A percentile compares a stretch with the other conserved stretches of the same genome.
Conservation (phyloP, 1,140 invertebrate species). For the Bathynomus jamesi region DNA sequence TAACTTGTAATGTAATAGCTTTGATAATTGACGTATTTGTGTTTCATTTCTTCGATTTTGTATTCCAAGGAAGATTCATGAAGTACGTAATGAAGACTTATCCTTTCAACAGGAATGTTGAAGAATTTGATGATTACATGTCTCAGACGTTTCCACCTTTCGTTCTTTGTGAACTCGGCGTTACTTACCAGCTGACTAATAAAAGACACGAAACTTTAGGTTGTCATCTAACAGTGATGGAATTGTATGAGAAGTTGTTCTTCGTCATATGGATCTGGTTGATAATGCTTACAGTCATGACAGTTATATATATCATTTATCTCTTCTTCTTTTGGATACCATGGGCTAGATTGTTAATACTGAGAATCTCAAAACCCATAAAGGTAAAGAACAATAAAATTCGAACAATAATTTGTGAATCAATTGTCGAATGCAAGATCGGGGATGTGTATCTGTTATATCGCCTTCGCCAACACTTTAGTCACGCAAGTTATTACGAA, state of each 20-base stretch:
- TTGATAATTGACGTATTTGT: slow-evolving; percentile 26
- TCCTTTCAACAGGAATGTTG: slow-evolving; percentile 26
- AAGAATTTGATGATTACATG: slow-evolving; percentile 28
- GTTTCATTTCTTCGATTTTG: slow-evolving; percentile 33
- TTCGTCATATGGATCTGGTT: slow-evolving; percentile 32
- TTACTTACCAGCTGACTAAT: slow-evolving; percentile 28
- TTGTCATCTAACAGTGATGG: slow-evolving; percentile 35
- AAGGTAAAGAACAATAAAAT: slow-evolving; percentile 3
- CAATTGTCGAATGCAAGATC: slow-evolving; percentile 10
- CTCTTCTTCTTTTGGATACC: slow-evolving; percentile 16
- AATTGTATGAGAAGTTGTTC: slow-evolving; percentile 35
- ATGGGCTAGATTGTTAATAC: slow-evolving; percentile 6
- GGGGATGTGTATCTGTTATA: slow-evolving; percentile 16
- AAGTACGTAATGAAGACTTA: slow-evolving; percentile 26
- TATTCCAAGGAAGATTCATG: slow-evolving; percentile 28
- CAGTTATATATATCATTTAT: slow-evolving; percentile 20
- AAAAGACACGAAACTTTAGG: slow-evolving; percentile 25
- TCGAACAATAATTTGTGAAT: slow-evolving; percentile 5
- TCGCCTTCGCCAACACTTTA: slow-evolving; percentile 15
- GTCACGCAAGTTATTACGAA: slow-evolving; percentile 13
- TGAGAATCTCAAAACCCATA: slow-evolving; percentile 8
- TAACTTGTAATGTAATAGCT: slow-evolving; percentile 27
- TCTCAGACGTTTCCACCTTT: slow-evolving; percentile 34
- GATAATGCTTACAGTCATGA: slow-evolving; percentile 24
- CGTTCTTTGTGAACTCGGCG: slow-evolving; percentile 24